A percentile compares a stretch with the other conserved stretches of the same genome.
Evolutionary conservation across 2,888 invertebrate species (phyloP).

Genomic region (Drosophila suboccidentalis): DNA sequence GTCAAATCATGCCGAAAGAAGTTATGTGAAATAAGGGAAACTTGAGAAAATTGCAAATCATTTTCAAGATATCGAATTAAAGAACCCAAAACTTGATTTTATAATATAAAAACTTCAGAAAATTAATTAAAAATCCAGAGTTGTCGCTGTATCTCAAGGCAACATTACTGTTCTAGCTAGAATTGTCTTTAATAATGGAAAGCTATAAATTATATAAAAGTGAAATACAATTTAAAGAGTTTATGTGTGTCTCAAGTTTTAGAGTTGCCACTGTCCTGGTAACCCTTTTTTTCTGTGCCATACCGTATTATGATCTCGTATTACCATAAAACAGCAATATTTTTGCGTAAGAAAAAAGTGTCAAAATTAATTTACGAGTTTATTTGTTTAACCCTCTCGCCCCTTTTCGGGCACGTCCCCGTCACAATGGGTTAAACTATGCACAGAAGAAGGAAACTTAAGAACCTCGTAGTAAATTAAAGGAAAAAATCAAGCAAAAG

Average conservation of each 20-base stretch:
- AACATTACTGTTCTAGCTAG: neutral
- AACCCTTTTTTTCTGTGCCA: constrained; percentile 31
- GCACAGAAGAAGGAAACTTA: constrained; percentile 28
- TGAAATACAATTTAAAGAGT: neutral
- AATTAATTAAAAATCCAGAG: neutral
- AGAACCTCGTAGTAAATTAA: constrained; percentile 11
- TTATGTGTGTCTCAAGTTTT: constrained; percentile 1
- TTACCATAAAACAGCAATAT: constrained; percentile 76
- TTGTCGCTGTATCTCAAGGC: neutral
- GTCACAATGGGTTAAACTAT: constrained; percentile 7
- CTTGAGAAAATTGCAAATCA: neutral
- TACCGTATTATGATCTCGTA: constrained; percentile 40
- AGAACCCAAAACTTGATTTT: neutral
- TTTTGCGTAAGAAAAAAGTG: constrained; percentile 78
- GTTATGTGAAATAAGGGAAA: neutral
- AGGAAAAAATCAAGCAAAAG: constrained; percentile 31
- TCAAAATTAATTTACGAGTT: constrained; percentile 86
- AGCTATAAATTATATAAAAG: neutral
- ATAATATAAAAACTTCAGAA: neutral
- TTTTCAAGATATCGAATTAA: neutral
- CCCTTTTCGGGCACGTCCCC: constrained; percentile 59
- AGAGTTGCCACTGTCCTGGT: constrained; percentile 12
- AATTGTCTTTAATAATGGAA: neutral
- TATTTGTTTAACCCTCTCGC: constrained; percentile 85
- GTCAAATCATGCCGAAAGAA: neutral